These are phyloP conservation scores for Mnemiopsis leidyi DNA, from an alignment of 37 sponge, comb jelly and placozoan species.

Conservation along the genomic window DNA sequence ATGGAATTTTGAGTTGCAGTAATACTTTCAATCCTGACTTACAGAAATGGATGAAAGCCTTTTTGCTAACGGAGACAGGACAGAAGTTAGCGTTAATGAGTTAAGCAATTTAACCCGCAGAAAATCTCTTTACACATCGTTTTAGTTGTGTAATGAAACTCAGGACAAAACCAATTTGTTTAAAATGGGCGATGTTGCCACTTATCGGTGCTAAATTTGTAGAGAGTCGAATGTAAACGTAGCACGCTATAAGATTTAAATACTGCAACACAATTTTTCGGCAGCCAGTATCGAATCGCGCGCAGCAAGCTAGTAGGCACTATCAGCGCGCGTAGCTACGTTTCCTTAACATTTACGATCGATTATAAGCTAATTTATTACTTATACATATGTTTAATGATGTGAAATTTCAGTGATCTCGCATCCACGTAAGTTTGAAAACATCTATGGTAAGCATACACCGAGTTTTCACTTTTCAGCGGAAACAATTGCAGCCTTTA, in stretches of 20 bases:
- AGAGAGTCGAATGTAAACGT: neutral
- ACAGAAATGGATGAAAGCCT: neutral
- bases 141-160: neutral
- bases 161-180: neutral
- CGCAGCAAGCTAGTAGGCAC: no score
- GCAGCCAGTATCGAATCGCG: neutral
- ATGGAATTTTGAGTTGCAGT: neutral
- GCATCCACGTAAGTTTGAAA: no score
- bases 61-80: no score
- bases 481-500: no score
- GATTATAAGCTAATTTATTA: no score
- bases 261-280: neutral
- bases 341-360: neutral
- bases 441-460: no score
- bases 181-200: neutral
- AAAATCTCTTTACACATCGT: neutral
- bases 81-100: no score
- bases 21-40: neutral
- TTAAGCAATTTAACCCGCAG: neutral
- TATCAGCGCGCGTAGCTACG: neutral
- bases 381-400: no score
- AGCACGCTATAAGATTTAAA: neutral
- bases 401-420: no score
- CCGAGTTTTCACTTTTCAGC: no score
- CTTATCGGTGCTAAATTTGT: neutral